These are phyloP conservation scores for Platycheirus albimanus DNA, from an alignment of 2,888 invertebrate genomes.

Conservation along the genomic window DNA sequence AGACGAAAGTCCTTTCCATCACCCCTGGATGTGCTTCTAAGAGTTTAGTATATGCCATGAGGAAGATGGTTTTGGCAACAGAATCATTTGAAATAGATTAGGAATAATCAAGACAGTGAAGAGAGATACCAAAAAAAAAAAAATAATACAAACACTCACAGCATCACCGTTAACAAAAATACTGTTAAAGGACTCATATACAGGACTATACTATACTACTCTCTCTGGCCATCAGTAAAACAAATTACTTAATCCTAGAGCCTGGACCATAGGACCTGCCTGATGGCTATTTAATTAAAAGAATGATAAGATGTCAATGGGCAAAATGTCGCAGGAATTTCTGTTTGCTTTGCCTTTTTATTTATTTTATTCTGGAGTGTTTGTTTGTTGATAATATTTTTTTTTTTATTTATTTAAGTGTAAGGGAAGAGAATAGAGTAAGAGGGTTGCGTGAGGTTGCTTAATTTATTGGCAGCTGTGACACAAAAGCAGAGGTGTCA, in stretches of 20 bases:
- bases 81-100: constrained; percentile 68
- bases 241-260: constrained; percentile 67
- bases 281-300: constrained; percentile 70
- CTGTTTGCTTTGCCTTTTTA: constrained; percentile 5
- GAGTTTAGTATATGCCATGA: background rate
- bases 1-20: background rate
- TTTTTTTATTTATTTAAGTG: constrained; percentile 13
- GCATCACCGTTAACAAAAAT: background rate
- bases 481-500: constrained; percentile 36
- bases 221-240: constrained; percentile 46
- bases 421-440: background rate
- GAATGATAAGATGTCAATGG: constrained; percentile 70
- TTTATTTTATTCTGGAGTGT: background rate
- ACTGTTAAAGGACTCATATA: constrained; percentile 14
- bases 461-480: constrained; percentile 49
- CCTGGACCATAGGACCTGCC: constrained; percentile 39
- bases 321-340: constrained; percentile 42
- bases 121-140: background rate
- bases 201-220: too few species aligned
- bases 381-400: background rate
- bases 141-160: background rate
- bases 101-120: constrained; percentile 58
- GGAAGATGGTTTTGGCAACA: constrained; percentile 54
- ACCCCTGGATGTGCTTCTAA: too few species aligned
- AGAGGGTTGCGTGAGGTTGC: constrained; percentile 27